These are phyloP conservation scores for Motacilla alba DNA, from an alignment of 2,113 vertebrate species.

Conservation along the genomic window DNA sequence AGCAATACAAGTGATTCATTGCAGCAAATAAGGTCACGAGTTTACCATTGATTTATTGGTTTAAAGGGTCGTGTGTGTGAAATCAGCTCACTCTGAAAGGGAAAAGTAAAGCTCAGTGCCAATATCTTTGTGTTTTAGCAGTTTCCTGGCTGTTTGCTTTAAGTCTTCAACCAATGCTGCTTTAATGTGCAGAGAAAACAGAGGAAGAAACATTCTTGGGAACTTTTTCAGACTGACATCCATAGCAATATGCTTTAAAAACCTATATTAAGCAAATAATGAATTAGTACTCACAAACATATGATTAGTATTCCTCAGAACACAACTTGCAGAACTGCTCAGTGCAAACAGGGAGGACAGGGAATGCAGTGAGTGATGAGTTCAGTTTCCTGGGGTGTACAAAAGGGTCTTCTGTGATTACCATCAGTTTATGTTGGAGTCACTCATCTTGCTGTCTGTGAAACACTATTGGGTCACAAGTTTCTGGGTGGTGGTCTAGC, in stretches of 20 bases:
- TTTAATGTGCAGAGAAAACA: background rate
- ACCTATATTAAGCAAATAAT: background rate
- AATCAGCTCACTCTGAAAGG: background rate
- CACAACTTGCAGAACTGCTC: background rate
- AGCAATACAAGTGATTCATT: background rate
- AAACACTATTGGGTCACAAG: background rate
- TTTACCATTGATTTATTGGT: slow-evolving; percentile 33
- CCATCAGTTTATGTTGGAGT: background rate
- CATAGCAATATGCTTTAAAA: background rate
- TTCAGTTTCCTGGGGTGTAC: background rate
- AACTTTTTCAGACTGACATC: background rate
- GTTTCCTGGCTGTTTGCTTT: background rate
- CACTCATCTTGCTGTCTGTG: background rate
- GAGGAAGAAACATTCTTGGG: background rate
- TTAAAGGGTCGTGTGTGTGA: background rate
- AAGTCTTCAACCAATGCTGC: background rate
- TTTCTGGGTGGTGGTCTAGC: background rate
- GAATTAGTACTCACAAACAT: background rate
- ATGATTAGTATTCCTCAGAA: background rate
- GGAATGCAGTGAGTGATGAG: background rate
- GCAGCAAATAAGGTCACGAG: background rate
- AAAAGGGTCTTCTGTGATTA: background rate
- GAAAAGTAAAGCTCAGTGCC: background rate
- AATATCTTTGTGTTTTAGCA: background rate
- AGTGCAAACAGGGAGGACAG: background rate